phyloP scores from a whole-genome alignment of 2,113 vertebrate genomes.

The Cichladusa arquata region DNA sequence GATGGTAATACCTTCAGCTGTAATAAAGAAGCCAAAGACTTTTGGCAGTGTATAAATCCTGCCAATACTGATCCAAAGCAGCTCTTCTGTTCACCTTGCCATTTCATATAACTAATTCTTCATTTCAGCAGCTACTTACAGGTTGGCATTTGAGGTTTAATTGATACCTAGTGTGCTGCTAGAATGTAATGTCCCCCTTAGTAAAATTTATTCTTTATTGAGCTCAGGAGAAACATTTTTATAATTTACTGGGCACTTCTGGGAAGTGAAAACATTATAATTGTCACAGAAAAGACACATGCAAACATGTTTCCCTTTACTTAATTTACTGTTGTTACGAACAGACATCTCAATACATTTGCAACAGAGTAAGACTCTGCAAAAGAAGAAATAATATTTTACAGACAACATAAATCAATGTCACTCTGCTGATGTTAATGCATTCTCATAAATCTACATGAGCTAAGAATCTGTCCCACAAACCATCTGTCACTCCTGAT shows the following conservation, averaged over 20 bases:
- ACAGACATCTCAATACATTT: background rate
- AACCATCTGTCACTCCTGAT: background rate
- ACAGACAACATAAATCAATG: background rate
- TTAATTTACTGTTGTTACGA: background rate
- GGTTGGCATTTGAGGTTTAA: conserved; percentile 44
- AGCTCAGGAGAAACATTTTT: conserved; percentile 55
- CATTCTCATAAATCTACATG: background rate
- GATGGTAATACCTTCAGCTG: background rate
- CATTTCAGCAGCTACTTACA: conserved; percentile 15
- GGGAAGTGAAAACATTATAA: conserved; percentile 51
- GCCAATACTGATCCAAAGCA: background rate
- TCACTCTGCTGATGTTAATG: background rate
- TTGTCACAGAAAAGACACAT: conserved; percentile 31
- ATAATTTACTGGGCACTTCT: conserved; percentile 63
- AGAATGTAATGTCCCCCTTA: conserved; percentile 43
- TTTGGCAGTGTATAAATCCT: background rate
- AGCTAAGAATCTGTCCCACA: background rate
- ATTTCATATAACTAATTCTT: background rate
- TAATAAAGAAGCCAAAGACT: background rate
- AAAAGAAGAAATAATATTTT: conserved; percentile 11
- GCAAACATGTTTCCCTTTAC: conserved; percentile 23
- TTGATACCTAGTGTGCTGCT: conserved; percentile 5
- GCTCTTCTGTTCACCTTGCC: background rate
- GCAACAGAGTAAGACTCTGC: background rate
- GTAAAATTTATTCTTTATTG: conserved; percentile 66